These are phyloP conservation scores for Margaritifera margaritifera DNA, from an alignment of 2,888 invertebrate species.

Conservation along the genomic window DNA sequence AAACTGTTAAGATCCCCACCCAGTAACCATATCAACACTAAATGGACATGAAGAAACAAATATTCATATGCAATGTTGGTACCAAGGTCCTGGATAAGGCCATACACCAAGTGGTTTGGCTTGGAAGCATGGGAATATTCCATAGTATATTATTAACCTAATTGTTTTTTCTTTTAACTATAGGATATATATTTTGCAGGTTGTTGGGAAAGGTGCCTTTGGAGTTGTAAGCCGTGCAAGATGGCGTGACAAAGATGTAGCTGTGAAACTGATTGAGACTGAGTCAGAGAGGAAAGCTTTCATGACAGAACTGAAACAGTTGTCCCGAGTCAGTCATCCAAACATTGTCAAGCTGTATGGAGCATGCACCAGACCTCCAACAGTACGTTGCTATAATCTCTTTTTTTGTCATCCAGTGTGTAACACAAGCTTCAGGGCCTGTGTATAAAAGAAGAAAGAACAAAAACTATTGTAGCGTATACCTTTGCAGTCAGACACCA, in stretches of 20 bases:
- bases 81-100: background rate
- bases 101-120: background rate
- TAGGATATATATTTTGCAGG: slow-evolving; percentile 69
- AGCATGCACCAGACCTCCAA: slow-evolving; percentile 83
- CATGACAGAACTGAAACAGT: slow-evolving; percentile 86
- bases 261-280: slow-evolving; percentile 93
- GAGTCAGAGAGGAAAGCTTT: slow-evolving; percentile 91
- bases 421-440: no score
- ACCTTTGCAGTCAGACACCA: no score
- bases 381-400: slow-evolving; percentile 46
- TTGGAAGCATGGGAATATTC: background rate
- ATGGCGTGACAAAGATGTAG: slow-evolving; percentile 90
- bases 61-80: no score
- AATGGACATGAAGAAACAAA: no score
- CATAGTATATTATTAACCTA: background rate
- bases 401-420: no score
- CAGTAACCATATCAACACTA: no score
- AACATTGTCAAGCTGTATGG: slow-evolving; percentile 96
- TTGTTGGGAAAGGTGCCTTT: slow-evolving; percentile 83
- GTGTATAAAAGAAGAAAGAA: no score
- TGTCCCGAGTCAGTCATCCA: slow-evolving; percentile 91
- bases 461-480: no score
- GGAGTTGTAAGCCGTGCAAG: slow-evolving; percentile 93
- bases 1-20: no score
- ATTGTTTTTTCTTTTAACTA: background rate